Percentiles rank a stretch among this genome's conserved stretches.
These are phyloP conservation scores for Hippasteria phrygiana DNA, from an alignment of 53 echinoderm and acorn worm species.

Conservation along the genomic window DNA sequence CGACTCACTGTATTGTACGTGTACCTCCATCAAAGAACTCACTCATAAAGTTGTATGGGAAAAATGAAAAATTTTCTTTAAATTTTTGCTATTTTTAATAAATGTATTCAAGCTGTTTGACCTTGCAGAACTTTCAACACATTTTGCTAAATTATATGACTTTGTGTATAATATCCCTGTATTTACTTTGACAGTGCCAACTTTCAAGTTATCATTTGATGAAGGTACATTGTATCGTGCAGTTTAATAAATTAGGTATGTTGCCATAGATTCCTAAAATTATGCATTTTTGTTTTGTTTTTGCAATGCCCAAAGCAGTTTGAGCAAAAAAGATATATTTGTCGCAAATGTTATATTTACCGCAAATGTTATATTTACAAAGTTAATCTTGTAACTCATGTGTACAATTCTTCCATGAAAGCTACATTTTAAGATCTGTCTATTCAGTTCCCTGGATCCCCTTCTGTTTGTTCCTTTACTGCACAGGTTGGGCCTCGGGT, in stretches of 20 bases:
- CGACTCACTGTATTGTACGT: not conserved
- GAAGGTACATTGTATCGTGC: conserved; percentile 26
- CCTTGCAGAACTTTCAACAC: not conserved
- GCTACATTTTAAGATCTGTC: not conserved
- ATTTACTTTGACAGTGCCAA: conserved; percentile 48
- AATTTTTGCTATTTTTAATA: not conserved
- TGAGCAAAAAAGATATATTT: no score
- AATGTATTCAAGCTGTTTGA: not conserved
- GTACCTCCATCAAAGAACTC: conserved; percentile 32
- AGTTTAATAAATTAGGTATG: no score
- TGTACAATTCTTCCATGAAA: not conserved
- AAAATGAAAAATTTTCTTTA: not conserved
- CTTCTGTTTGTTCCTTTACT: not conserved
- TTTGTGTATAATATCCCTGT: not conserved
- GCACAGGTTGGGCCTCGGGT: conserved; percentile 35
- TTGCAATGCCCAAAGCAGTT: no score
- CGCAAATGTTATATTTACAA: no score
- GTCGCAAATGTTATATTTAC: no score
- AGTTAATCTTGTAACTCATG: no score
- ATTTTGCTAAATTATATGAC: not conserved
- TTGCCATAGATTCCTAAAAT: no score
- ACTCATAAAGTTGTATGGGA: not conserved
- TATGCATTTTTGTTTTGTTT: no score
- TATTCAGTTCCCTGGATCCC: not conserved
- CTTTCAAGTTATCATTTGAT: conserved; percentile 55